phyloP scores from a whole-genome alignment of 2,113 vertebrate genomes.

The Chaetorhynchus papuensis region DNA sequence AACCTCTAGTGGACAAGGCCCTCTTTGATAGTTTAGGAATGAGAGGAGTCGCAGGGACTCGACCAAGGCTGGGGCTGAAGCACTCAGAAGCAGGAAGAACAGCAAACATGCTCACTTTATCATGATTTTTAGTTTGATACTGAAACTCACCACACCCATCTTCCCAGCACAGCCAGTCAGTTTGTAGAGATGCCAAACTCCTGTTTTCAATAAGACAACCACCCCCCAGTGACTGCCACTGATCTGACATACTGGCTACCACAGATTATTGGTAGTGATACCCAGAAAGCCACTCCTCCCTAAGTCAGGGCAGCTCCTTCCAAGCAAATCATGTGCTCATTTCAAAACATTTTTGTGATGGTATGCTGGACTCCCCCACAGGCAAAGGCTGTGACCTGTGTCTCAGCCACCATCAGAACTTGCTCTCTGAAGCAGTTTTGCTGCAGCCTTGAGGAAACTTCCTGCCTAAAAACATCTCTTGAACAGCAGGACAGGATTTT shows the following conservation, averaged over 20 bases:
- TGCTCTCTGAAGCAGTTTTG: not conserved
- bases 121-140: not conserved
- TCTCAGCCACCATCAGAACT: not conserved
- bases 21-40: not conserved
- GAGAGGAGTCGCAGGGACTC: not conserved
- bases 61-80: not conserved
- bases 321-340: not conserved
- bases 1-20: not conserved
- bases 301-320: not conserved
- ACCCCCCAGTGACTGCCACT: not conserved
- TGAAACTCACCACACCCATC: not conserved
- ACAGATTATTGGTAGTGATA: not conserved
- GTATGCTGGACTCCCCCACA: not conserved
- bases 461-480: not conserved
- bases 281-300: not conserved
- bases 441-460: not conserved
- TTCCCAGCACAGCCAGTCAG: not conserved
- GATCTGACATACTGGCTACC: not conserved
- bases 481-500: not conserved
- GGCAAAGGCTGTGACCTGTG: not conserved
- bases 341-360: not conserved
- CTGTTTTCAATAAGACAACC: not conserved
- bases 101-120: not conserved
- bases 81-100: not conserved
- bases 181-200: not conserved